Conservation (phyloP, 2,797 vertebrate species). For the Neosalanx taihuensis region DNA sequence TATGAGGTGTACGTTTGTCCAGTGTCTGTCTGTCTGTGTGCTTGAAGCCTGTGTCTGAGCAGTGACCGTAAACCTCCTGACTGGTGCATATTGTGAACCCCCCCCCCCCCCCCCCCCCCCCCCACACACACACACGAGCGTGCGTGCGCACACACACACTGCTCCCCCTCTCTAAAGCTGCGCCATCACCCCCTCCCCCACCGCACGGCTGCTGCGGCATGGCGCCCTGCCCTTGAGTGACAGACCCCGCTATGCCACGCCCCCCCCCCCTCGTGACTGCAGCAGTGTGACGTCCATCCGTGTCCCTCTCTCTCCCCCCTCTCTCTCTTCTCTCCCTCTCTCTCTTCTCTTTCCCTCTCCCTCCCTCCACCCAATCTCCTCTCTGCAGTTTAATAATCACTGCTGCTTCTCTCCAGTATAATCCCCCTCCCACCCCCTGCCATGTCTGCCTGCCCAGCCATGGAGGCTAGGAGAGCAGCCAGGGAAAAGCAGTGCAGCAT, state of each 20-base stretch:
- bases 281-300: constrained; percentile 59
- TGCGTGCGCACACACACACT: too few relatives aligned
- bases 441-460: too few relatives aligned
- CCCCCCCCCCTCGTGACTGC: constrained; percentile 67
- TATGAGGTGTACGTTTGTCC: constrained; percentile 1
- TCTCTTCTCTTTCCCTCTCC: background rate
- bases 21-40: constrained; percentile 5
- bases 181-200: constrained; percentile 60
- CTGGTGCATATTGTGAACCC: constrained; percentile 38
- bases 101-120: too few relatives aligned
- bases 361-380: constrained; percentile 23
- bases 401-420: constrained; percentile 44
- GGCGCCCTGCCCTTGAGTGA: constrained; percentile 53
- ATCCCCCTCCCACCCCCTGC: constrained; percentile 37
- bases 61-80: constrained; percentile 34
- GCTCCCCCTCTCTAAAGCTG: constrained; percentile 36
- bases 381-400: constrained; percentile 59
- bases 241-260: constrained; percentile 49
- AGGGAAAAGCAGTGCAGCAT: too few relatives aligned
- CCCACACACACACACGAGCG: too few relatives aligned
- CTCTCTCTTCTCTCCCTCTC: background rate
- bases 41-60: constrained; percentile 32
- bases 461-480: too few relatives aligned
- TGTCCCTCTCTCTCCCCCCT: background rate
- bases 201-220: constrained; percentile 54